These are phyloP conservation scores for Labroides dimidiatus DNA, from an alignment of 2,797 vertebrate species.

Conservation along the genomic window DNA sequence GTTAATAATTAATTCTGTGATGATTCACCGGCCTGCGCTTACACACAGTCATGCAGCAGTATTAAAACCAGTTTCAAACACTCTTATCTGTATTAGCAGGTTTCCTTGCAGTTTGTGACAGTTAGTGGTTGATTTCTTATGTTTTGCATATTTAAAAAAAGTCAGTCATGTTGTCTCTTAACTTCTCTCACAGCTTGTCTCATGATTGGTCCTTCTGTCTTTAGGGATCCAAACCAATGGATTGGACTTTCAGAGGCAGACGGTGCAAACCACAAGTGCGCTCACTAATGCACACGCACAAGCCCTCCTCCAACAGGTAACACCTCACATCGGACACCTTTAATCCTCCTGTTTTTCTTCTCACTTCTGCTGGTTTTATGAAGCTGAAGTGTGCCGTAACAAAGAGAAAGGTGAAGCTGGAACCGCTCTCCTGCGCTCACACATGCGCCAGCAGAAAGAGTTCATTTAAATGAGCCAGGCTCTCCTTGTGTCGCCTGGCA, in stretches of 20 bases:
- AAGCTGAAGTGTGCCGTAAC: slow-evolving; percentile 6
- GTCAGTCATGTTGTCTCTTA: neutral
- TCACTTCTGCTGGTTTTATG: neutral
- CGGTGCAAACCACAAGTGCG: slow-evolving; percentile 91
- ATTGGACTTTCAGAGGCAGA: slow-evolving; percentile 98
- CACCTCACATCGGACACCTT: slow-evolving; percentile 1
- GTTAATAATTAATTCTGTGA: slow-evolving; percentile 31
- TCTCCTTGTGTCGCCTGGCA: slow-evolving; percentile 81
- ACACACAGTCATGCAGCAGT: slow-evolving; percentile 14
- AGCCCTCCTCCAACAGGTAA: slow-evolving; percentile 99
- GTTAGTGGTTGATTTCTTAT: slow-evolving; percentile 10
- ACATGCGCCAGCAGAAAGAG: slow-evolving; percentile 63
- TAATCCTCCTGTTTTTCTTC: slow-evolving; percentile 2
- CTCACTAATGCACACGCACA: slow-evolving; percentile 98
- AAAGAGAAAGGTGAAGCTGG: slow-evolving; percentile 50
- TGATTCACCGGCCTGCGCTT: slow-evolving; percentile 16
- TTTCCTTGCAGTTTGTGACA: slow-evolving; percentile 15
- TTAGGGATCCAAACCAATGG: slow-evolving; percentile 96
- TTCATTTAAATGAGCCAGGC: slow-evolving; percentile 79
- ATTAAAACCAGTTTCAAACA: neutral
- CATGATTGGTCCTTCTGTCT: slow-evolving; percentile 58
- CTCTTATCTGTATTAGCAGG: too few species aligned
- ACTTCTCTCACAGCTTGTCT: slow-evolving; percentile 3
- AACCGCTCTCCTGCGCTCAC: slow-evolving; percentile 50
- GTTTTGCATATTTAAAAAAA: neutral